Percentiles rank a stretch among this genome's conserved stretches.
Evolutionary conservation across 1,140 invertebrate genomes (phyloP).

Genomic region (Riptortus pedestris): DNA sequence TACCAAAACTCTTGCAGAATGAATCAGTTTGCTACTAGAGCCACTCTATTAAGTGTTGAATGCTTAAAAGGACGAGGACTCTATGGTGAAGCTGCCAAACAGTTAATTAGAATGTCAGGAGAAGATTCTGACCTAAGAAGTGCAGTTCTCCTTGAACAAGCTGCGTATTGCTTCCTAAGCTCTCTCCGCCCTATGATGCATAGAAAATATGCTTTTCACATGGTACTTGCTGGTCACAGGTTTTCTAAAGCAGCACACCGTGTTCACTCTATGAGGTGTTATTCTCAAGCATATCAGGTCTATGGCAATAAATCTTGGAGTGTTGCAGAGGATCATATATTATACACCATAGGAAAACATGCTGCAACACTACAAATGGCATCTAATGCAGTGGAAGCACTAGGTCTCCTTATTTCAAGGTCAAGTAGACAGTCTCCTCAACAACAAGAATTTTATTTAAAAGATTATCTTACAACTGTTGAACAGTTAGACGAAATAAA

Average conservation of each 20-base stretch:
- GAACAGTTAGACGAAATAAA: slow-evolving; percentile 42
- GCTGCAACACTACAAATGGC: slow-evolving; percentile 67
- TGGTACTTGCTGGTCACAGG: slow-evolving; percentile 86
- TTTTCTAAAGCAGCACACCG: slow-evolving; percentile 84
- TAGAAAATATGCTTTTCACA: slow-evolving; percentile 93
- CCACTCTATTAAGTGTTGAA: slow-evolving; percentile 77
- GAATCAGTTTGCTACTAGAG: slow-evolving; percentile 79
- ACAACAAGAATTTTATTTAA: slow-evolving; percentile 75
- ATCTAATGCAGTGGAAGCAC: slow-evolving; percentile 63
- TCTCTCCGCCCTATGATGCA: slow-evolving; percentile 57
- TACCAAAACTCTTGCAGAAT: slow-evolving; percentile 82
- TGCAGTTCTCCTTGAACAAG: slow-evolving; percentile 87
- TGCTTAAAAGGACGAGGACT: slow-evolving; percentile 65
- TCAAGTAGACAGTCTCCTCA: slow-evolving; percentile 59
- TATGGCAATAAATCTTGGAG: slow-evolving; percentile 76
- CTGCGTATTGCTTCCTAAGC: slow-evolving; percentile 80
- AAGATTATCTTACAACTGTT: slow-evolving; percentile 65
- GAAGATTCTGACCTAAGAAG: slow-evolving; percentile 87
- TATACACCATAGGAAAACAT: slow-evolving; percentile 83
- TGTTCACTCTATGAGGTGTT: slow-evolving; percentile 81
- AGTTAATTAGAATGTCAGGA: slow-evolving; percentile 87
- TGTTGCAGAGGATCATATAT: slow-evolving; percentile 87
- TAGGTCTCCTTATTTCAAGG: slow-evolving; percentile 64
- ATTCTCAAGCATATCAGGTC: slow-evolving; percentile 83
- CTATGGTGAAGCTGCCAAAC: slow-evolving; percentile 80